Evolutionary conservation across 2,888 invertebrate genomes (phyloP).

Genomic region (Melitaea athalia): DNA sequence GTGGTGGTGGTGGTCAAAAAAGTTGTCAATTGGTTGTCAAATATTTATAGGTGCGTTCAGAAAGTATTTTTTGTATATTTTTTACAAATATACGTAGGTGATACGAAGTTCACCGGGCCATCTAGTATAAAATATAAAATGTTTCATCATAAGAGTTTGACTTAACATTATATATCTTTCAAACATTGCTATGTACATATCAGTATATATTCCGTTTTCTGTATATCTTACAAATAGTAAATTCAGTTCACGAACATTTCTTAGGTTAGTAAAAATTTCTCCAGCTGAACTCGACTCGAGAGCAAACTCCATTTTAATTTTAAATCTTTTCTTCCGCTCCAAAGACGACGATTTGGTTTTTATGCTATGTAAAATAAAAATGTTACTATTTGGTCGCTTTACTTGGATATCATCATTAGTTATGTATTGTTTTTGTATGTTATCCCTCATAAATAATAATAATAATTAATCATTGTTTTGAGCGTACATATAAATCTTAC

Average conservation of each 20-base stretch:
- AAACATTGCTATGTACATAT: background rate
- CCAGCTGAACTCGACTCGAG: slow-evolving; percentile 30
- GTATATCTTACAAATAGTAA: slow-evolving; percentile 29
- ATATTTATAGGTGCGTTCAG: too few relatives aligned
- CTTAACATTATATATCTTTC: too few relatives aligned
- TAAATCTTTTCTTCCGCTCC: slow-evolving; percentile 34
- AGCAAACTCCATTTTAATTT: slow-evolving; percentile 41
- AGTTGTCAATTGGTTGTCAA: too few relatives aligned
- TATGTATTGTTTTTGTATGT: background rate
- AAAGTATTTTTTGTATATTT: too few relatives aligned
- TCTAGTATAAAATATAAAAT: too few relatives aligned
- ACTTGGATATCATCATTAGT: slow-evolving; percentile 15
- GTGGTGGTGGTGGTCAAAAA: too few relatives aligned
- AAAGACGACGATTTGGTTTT: slow-evolving; percentile 31
- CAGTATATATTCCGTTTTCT: slow-evolving; percentile 19
- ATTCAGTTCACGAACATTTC: slow-evolving; percentile 31
- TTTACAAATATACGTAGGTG: too few relatives aligned
- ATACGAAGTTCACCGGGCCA: too few relatives aligned
- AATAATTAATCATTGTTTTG: background rate
- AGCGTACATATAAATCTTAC: too few relatives aligned
- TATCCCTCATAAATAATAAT: background rate
- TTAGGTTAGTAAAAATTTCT: slow-evolving; percentile 34
- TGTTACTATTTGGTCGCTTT: slow-evolving; percentile 12
- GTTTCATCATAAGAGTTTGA: too few relatives aligned
- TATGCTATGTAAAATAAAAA: slow-evolving; percentile 29